Percentiles rank a stretch among this genome's conserved stretches.
These are phyloP conservation scores for Cataglyphis rosenhaueri DNA, from an alignment of 2,888 invertebrate species.

Conservation along the genomic window DNA sequence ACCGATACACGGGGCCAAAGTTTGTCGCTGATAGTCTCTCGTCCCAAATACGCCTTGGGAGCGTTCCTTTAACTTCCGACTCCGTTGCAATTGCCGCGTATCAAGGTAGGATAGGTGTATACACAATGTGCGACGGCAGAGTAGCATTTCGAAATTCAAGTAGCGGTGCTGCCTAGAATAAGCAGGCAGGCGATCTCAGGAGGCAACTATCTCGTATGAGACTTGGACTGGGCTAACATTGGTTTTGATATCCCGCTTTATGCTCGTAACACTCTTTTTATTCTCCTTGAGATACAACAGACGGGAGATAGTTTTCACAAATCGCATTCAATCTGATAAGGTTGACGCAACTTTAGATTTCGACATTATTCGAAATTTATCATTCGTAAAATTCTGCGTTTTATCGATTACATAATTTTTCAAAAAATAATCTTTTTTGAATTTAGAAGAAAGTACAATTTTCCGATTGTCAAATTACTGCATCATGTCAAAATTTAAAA, in stretches of 20 bases:
- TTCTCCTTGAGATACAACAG: not conserved
- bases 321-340: constrained; percentile 7
- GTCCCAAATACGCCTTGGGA: constrained; percentile 33
- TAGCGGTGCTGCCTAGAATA: constrained; percentile 40
- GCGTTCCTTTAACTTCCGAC: constrained; percentile 58
- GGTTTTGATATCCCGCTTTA: constrained; percentile 42
- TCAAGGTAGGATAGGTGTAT: constrained; percentile 8
- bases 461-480: not conserved
- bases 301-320: not conserved
- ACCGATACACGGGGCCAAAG: constrained; percentile 45
- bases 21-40: constrained; percentile 53
- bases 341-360: not conserved
- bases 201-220: constrained; percentile 45
- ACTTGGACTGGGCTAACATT: constrained; percentile 27
- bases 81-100: constrained; percentile 44
- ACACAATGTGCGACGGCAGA: constrained; percentile 33
- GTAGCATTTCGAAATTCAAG: constrained; percentile 51
- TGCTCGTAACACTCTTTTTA: constrained; percentile 36
- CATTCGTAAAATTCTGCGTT: not conserved
- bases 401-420: not conserved
- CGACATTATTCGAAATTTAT: not conserved
- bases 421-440: not conserved
- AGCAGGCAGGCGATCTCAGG: constrained; percentile 37
- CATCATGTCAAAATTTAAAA: not conserved
- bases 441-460: not conserved